A percentile compares a stretch with the other conserved stretches of the same genome.
phyloP scores from a whole-genome alignment of 1,140 invertebrate species.

The Leptopilina boulardi region DNA sequence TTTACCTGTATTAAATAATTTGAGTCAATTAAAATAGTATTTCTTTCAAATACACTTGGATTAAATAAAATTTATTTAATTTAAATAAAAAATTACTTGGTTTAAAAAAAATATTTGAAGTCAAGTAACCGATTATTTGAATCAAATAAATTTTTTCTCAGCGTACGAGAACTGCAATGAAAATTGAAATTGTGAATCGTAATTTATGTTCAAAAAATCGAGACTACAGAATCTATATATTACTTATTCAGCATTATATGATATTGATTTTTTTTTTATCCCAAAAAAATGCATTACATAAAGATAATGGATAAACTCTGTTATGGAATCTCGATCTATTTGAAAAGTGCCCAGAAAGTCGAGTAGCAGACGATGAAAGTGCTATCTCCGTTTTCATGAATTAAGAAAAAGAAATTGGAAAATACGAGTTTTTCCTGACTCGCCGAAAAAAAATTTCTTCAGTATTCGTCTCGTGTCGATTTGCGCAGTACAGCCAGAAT shows the following conservation, averaged over 20 bases:
- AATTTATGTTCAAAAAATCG: too few relatives aligned
- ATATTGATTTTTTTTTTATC: background rate
- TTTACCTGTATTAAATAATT: too few relatives aligned
- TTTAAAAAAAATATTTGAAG: too few relatives aligned
- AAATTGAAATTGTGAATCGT: too few relatives aligned
- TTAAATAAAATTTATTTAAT: too few relatives aligned
- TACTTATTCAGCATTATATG: background rate
- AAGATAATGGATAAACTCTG: slow-evolving; percentile 31
- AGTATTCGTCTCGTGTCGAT: too few relatives aligned
- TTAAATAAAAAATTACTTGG: too few relatives aligned
- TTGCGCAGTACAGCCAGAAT: background rate
- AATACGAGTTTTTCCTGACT: background rate
- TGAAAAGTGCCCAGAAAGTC: slow-evolving; percentile 3
- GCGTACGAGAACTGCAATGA: too few relatives aligned
- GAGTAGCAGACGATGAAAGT: slow-evolving; percentile 15
- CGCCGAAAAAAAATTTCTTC: background rate
- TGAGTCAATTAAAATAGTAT: too few relatives aligned
- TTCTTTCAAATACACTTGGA: too few relatives aligned
- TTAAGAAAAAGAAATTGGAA: background rate
- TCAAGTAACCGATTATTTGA: too few relatives aligned
- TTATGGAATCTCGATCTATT: slow-evolving; percentile 3
- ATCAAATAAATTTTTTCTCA: too few relatives aligned
- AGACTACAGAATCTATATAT: background rate
- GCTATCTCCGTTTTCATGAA: background rate
- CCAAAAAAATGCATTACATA: slow-evolving; percentile 7